phyloP scores from a whole-genome alignment of 1,140 invertebrate genomes.

The Atta cephalotes region DNA sequence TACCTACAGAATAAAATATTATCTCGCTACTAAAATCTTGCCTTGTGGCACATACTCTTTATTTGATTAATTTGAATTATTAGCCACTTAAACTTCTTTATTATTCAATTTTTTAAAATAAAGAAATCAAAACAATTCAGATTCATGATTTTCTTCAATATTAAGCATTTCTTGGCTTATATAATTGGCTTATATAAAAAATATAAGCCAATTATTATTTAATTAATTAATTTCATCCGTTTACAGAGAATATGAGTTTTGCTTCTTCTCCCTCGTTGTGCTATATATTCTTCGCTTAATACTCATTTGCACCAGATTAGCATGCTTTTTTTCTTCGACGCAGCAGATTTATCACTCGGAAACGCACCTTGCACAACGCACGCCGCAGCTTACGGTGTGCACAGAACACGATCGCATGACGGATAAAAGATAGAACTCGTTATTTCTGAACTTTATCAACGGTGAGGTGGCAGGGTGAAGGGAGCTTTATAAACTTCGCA shows the following conservation, averaged over 20 bases:
- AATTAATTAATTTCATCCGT: neutral
- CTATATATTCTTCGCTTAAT: neutral
- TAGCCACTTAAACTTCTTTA: too few species aligned
- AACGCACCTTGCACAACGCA: conserved; percentile 35
- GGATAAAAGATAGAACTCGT: conserved; percentile 79
- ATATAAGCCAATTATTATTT: neutral
- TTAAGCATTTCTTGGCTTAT: neutral
- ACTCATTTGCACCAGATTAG: neutral
- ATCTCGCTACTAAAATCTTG: too few species aligned
- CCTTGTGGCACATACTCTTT: too few species aligned
- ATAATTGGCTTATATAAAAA: neutral
- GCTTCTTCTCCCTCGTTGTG: neutral
- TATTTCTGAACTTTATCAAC: conserved; percentile 78
- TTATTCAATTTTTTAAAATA: neutral
- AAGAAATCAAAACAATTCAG: neutral
- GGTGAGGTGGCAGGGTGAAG: conserved; percentile 63
- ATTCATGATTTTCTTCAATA: neutral
- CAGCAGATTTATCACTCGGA: conserved; percentile 8
- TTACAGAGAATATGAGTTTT: neutral
- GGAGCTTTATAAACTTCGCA: conserved; percentile 73
- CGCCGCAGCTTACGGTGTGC: conserved; percentile 53
- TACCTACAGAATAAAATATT: too few species aligned
- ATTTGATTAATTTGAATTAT: too few species aligned
- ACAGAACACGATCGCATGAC: conserved; percentile 68
- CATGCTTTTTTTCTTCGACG: neutral